Evolutionary conservation across 2,113 vertebrate species (phyloP).

Genomic region (Cebidichthys violaceus): DNA sequence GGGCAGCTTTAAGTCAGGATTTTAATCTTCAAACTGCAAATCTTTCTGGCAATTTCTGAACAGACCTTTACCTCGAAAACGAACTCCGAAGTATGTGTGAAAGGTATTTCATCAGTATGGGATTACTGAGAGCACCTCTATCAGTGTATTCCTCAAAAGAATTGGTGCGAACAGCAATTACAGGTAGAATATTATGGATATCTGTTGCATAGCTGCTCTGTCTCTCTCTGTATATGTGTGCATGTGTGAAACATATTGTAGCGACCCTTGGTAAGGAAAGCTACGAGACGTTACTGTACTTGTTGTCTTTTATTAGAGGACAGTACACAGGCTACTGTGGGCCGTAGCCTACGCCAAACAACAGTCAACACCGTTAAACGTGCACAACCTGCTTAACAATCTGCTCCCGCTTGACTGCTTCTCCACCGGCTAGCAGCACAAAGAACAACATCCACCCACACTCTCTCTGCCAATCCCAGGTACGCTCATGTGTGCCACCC

Average conservation of each 20-base stretch:
- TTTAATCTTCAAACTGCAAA: background rate
- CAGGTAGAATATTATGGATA: constrained; percentile 18
- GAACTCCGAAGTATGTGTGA: background rate
- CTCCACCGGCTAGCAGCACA: too few relatives aligned
- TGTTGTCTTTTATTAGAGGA: too few relatives aligned
- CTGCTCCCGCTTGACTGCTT: too few relatives aligned
- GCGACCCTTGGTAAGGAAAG: too few relatives aligned
- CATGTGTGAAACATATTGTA: background rate
- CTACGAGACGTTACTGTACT: too few relatives aligned
- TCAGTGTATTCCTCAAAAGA: constrained; percentile 6
- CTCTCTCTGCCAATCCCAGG: too few relatives aligned
- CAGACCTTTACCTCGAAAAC: background rate
- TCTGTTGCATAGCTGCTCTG: constrained; percentile 9
- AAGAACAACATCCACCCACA: too few relatives aligned
- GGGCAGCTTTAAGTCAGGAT: background rate
- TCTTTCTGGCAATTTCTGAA: background rate
- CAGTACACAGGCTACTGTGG: too few relatives aligned
- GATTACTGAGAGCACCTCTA: constrained; percentile 11
- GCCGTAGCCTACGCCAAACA: too few relatives aligned
- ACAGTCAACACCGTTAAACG: too few relatives aligned
- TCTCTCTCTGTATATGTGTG: background rate
- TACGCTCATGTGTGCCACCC: too few relatives aligned
- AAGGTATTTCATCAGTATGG: constrained; percentile 9
- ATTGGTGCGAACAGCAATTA: constrained; percentile 3
- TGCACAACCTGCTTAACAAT: too few relatives aligned